phyloP scores from a whole-genome alignment of 2,797 vertebrate genomes.

The Tapera naevia region DNA sequence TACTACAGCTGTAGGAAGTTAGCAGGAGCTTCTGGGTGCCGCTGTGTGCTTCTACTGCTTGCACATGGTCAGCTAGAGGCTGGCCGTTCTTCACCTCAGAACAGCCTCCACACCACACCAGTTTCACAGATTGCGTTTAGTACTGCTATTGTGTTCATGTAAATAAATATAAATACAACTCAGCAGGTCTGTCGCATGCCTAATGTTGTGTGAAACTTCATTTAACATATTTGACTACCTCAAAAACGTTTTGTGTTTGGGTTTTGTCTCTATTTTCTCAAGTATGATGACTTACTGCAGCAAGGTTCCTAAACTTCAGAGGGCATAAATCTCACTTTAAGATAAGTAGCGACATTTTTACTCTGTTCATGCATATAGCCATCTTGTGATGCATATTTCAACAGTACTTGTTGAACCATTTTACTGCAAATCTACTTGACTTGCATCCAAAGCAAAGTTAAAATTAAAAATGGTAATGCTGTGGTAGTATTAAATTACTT shows the following conservation, averaged over 20 bases:
- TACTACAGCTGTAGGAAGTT: background rate
- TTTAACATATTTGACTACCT: conserved; percentile 54
- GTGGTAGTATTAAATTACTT: background rate
- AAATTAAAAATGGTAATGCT: background rate
- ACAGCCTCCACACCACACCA: background rate
- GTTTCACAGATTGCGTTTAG: background rate
- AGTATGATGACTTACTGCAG: conserved; percentile 38
- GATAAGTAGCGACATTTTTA: conserved; percentile 39
- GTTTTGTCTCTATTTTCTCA: conserved; percentile 49
- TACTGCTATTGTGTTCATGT: background rate
- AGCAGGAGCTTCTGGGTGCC: background rate
- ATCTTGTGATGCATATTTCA: background rate
- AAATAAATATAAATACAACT: conserved; percentile 31
- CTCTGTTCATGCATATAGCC: background rate
- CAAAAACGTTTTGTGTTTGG: conserved; percentile 19
- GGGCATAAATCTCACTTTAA: conserved; percentile 37
- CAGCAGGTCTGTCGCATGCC: conserved; percentile 19
- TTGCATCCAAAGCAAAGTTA: background rate
- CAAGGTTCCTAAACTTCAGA: background rate
- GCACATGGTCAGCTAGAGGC: background rate
- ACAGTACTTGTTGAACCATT: background rate
- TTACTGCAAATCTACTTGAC: background rate
- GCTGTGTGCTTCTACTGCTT: background rate
- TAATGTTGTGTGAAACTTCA: conserved; percentile 66
- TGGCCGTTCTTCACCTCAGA: background rate